Evolutionary conservation across 2,113 vertebrate species (phyloP), one percentile per base, ranked within the genome.

Genomic region (Paedocypris sp.): DNA sequence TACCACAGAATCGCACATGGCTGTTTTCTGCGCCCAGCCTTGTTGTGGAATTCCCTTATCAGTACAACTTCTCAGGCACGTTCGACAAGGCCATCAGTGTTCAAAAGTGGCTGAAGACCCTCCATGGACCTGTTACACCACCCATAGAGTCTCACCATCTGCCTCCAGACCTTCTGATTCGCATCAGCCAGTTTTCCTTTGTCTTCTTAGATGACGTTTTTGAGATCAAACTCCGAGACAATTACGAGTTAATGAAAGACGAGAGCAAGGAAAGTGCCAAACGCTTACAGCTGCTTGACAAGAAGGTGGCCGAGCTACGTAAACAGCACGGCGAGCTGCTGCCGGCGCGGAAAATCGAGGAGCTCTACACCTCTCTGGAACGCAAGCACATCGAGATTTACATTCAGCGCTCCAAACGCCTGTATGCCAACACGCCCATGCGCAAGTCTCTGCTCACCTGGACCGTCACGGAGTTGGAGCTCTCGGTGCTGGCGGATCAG

Each of bases 331-430:
- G 95, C 0, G 95, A 99, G 72, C 85, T 98, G 66, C 68, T 99
- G 29, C 95, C 95, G 0, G 94, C 94, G 10, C 89, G 95, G 46
- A 98, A 98, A 81, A 97, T 98, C 1, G 95, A 98, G 76, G 94
- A 98, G 68, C 87, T 99, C 1, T 99, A 99, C 1, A 89, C 94
- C 46, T 92, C 92, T 0, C 79, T 99, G 82, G 95, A 98, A 83
- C 92, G 91, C 52, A 97, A 94, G 72, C 93, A 98, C 86, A 99
- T 97, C 0, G 93, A 97, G 84, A 97, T 98, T 75, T 98, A 98
- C 80, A 94, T 99, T 78, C 94, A 99, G 79, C 92, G 95, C 16
- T 97, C 95, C 0, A 85, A 86, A 6, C 91, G 92, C 29, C 91
- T 98, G 67, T 97, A 99, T 1, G 78, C 87, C 77, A 97, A 93